Conservation (phyloP, 1,140 invertebrate genomes). For the Drosophila dunni region DNA sequence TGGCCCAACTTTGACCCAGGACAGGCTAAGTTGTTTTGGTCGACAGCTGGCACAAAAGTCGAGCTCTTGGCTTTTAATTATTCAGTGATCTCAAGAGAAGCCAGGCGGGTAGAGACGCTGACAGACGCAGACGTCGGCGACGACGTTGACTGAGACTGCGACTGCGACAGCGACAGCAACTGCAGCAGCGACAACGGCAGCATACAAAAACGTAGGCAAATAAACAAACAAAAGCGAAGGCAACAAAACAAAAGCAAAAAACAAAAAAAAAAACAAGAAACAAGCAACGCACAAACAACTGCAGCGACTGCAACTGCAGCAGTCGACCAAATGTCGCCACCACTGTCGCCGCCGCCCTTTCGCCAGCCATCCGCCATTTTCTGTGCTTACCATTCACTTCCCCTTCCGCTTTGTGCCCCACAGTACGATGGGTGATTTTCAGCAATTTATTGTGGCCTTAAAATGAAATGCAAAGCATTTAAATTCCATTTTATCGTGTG, state of each 20-base stretch:
- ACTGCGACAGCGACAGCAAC: conserved; percentile 1
- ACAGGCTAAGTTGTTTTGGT: conserved; percentile 73
- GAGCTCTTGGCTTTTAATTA: conserved; percentile 72
- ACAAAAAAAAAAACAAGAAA: conserved; percentile 49
- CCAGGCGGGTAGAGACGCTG: background rate
- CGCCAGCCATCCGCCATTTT: background rate
- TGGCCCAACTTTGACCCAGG: conserved; percentile 76
- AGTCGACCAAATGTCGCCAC: conserved; percentile 49
- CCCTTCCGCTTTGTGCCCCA: too few relatives aligned
- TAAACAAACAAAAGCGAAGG: conserved; percentile 10
- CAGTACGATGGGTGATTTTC: too few relatives aligned
- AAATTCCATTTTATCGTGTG: too few relatives aligned
- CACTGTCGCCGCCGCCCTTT: background rate
- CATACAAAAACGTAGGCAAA: conserved; percentile 10
- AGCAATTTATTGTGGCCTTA: too few relatives aligned
- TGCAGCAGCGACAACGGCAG: conserved; percentile 4
- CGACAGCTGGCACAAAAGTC: conserved; percentile 74
- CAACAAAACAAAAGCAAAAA: conserved; percentile 6
- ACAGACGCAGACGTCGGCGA: conserved; percentile 16
- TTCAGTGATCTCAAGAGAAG: conserved; percentile 65
- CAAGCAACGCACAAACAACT: conserved; percentile 55
- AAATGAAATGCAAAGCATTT: too few relatives aligned
- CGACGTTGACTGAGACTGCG: background rate
- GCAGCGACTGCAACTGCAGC: conserved; percentile 42
- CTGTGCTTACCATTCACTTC: background rate